Conservation (phyloP, 2,888 invertebrate species). For the Lycaena phlaeas region DNA sequence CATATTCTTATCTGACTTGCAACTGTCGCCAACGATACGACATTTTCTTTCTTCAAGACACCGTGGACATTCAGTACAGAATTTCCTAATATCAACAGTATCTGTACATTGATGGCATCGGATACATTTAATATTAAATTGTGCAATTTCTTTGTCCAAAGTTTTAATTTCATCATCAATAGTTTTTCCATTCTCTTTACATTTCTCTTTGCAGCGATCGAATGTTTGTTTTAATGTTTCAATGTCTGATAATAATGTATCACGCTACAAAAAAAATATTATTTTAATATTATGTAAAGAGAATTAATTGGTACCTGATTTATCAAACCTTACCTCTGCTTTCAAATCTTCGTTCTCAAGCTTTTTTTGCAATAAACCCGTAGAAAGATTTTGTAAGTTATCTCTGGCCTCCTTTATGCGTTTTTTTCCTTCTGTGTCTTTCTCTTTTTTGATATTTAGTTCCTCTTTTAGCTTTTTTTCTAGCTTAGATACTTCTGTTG, state of each 20-base stretch:
- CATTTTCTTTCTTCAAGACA: conserved; percentile 42
- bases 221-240: conserved; percentile 33
- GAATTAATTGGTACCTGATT: too few relatives aligned
- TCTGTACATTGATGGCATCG: conserved; percentile 43
- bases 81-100: conserved; percentile 37
- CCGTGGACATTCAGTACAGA: conserved; percentile 51
- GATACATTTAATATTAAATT: conserved; percentile 31
- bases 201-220: conserved; percentile 42
- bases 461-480: conserved; percentile 30
- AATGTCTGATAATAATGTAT: conserved; percentile 39
- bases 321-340: conserved; percentile 35
- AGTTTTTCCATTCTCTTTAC: conserved; percentile 33
- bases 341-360: conserved; percentile 48
- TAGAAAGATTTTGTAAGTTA: conserved; percentile 47
- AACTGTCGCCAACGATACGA: conserved; percentile 30
- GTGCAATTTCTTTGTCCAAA: conserved; percentile 33
- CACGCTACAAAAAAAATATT: too few relatives aligned
- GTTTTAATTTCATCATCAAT: conserved; percentile 35
- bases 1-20: conserved; percentile 29
- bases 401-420: conserved; percentile 46
- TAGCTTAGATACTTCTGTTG: conserved; percentile 25
- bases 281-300: too few relatives aligned
- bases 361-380: conserved; percentile 42
- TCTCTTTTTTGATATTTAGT: conserved; percentile 29
- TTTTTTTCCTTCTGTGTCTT: conserved; percentile 39